A percentile compares a stretch with the other conserved stretches of the same genome.
phyloP scores from a whole-genome alignment of 1,140 invertebrate species.

The Oedothorax gibbosus region DNA sequence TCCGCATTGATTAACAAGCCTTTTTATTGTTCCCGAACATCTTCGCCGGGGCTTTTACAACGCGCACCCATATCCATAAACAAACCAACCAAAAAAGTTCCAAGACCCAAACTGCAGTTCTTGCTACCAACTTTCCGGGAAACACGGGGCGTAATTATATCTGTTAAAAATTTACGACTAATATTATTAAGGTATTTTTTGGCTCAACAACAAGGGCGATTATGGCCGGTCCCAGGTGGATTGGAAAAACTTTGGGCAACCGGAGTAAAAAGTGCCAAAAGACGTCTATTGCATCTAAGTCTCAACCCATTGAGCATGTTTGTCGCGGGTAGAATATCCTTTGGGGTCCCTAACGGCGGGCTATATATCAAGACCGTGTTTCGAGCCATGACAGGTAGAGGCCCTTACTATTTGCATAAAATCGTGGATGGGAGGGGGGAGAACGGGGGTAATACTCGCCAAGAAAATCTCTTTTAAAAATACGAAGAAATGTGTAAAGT shows the following conservation, averaged over 20 bases:
- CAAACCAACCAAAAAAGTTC: slow-evolving; percentile 2
- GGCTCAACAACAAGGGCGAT: slow-evolving; percentile 52
- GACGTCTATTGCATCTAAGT: slow-evolving; percentile 50
- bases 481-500: neutral
- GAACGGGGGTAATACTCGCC: slow-evolving; percentile 21
- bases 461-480: slow-evolving; percentile 46
- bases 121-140: slow-evolving; percentile 25
- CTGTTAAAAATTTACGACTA: slow-evolving; percentile 61
- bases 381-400: slow-evolving; percentile 44
- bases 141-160: slow-evolving; percentile 55
- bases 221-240: slow-evolving; percentile 59
- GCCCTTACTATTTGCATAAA: slow-evolving; percentile 59
- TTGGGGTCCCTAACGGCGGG: slow-evolving; percentile 44
- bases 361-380: slow-evolving; percentile 48
- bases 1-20: slow-evolving; percentile 46
- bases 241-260: slow-evolving; percentile 55
- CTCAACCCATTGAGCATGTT: slow-evolving; percentile 41
- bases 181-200: slow-evolving; percentile 59
- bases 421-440: slow-evolving; percentile 40
- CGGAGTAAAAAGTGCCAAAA: slow-evolving; percentile 51
- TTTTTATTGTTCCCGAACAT: slow-evolving; percentile 57
- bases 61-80: slow-evolving; percentile 14
- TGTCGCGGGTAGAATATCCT: slow-evolving; percentile 12
- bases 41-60: slow-evolving; percentile 29
- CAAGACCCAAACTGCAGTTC: slow-evolving; percentile 37